Percentiles rank a stretch among this genome's conserved stretches.
Evolutionary conservation across 2,797 vertebrate species (phyloP).

Genomic region (Pangasius sanitwongsei): DNA sequence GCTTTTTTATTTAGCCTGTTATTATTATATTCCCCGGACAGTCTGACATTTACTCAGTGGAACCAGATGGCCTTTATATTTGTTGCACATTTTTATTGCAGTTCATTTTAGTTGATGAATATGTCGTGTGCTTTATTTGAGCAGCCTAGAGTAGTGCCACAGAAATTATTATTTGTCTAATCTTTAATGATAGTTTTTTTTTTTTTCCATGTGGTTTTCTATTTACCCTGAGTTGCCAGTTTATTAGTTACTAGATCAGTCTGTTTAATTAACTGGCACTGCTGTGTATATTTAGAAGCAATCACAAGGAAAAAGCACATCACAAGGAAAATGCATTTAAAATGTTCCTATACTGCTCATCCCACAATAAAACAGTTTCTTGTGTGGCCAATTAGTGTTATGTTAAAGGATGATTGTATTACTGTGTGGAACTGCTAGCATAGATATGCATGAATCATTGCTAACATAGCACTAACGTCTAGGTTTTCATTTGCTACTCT

Average conservation of each 20-base stretch:
- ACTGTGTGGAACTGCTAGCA: neutral
- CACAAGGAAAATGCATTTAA: neutral
- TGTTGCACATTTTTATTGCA: conserved; percentile 26
- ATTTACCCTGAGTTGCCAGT: neutral
- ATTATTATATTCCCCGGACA: conserved; percentile 20
- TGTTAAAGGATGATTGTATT: neutral
- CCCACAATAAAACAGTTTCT: neutral
- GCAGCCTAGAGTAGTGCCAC: neutral
- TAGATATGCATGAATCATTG: neutral
- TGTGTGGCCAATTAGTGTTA: neutral
- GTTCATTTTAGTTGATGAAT: conserved; percentile 29
- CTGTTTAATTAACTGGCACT: neutral
- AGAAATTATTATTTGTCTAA: conserved; percentile 9
- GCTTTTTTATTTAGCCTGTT: neutral
- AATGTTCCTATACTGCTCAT: neutral
- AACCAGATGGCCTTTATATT: conserved; percentile 28
- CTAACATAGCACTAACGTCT: neutral
- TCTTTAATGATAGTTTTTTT: neutral
- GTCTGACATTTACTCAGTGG: conserved; percentile 35
- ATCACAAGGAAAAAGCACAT: neutral
- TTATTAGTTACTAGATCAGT: neutral
- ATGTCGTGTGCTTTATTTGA: neutral
- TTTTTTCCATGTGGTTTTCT: neutral
- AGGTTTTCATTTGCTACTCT: neutral
- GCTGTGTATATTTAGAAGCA: neutral